Conservation (phyloP, 2,888 invertebrate species). For the Podabrus alpinus region DNA sequence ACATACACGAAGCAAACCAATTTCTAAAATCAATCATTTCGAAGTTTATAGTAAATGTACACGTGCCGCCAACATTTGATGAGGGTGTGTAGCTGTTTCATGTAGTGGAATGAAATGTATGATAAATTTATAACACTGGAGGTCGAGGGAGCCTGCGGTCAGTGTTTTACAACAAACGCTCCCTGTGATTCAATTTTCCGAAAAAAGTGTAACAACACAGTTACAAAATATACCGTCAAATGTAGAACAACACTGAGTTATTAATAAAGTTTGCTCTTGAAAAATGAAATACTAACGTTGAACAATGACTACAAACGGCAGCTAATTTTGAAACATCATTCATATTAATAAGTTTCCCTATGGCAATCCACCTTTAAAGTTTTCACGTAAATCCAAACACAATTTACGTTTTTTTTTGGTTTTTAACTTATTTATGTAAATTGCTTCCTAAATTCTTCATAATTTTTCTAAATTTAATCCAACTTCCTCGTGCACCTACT, state of each 20-base stretch:
- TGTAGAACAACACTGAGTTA: constrained; percentile 30
- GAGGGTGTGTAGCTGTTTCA: constrained; percentile 41
- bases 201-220: constrained; percentile 36
- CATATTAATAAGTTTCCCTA: constrained; percentile 23
- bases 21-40: constrained; percentile 16
- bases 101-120: constrained; percentile 51
- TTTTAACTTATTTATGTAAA: background rate
- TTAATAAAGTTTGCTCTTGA: constrained; percentile 36
- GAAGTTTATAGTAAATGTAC: constrained; percentile 1
- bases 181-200: constrained; percentile 36
- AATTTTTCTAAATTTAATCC: background rate
- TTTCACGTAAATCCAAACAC: background rate
- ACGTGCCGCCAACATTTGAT: constrained; percentile 33
- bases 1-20: background rate
- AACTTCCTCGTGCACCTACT: no score
- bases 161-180: constrained; percentile 44
- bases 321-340: constrained; percentile 35
- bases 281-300: constrained; percentile 36
- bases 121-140: constrained; percentile 47
- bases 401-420: background rate
- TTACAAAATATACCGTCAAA: constrained; percentile 33
- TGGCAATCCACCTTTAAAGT: constrained; percentile 5
- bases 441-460: background rate
- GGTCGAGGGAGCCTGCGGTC: constrained; percentile 41
- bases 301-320: constrained; percentile 32